Conservation (phyloP, 2,888 invertebrate species). For the Xylocampa areola region DNA sequence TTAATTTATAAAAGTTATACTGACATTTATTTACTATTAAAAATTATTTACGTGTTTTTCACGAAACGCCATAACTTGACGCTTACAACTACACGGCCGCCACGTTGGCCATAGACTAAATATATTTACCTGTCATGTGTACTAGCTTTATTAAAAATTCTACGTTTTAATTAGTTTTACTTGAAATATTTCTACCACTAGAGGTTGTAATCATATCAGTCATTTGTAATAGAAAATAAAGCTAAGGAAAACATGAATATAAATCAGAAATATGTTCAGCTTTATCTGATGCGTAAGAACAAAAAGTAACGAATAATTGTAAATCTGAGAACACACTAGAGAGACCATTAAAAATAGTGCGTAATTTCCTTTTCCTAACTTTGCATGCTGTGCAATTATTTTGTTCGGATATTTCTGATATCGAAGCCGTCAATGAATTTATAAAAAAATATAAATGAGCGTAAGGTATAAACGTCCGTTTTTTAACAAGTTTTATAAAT, state of each 20-base stretch:
- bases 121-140: slow-evolving; percentile 58
- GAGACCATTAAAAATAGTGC: slow-evolving; percentile 44
- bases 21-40: slow-evolving; percentile 75
- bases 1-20: slow-evolving; percentile 74
- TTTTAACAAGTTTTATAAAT: too few species aligned
- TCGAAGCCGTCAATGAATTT: not conserved
- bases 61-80: slow-evolving; percentile 85
- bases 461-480: too few species aligned
- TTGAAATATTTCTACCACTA: not conserved
- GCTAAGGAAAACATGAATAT: not conserved
- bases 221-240: not conserved
- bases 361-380: slow-evolving; percentile 75
- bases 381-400: slow-evolving; percentile 64
- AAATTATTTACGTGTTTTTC: slow-evolving; percentile 76
- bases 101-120: slow-evolving; percentile 85
- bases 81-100: slow-evolving; percentile 77
- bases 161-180: slow-evolving; percentile 4
- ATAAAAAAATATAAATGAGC: too few species aligned
- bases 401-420: slow-evolving; percentile 35
- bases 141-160: slow-evolving; percentile 50
- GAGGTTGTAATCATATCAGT: not conserved
- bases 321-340: slow-evolving; percentile 49
- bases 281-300: slow-evolving; percentile 17
- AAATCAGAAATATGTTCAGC: slow-evolving; percentile 5
- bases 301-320: slow-evolving; percentile 17